Percentiles rank a stretch among this genome's conserved stretches.
phyloP scores from a whole-genome alignment of 1,140 invertebrate species.

The Drosophila auraria region DNA sequence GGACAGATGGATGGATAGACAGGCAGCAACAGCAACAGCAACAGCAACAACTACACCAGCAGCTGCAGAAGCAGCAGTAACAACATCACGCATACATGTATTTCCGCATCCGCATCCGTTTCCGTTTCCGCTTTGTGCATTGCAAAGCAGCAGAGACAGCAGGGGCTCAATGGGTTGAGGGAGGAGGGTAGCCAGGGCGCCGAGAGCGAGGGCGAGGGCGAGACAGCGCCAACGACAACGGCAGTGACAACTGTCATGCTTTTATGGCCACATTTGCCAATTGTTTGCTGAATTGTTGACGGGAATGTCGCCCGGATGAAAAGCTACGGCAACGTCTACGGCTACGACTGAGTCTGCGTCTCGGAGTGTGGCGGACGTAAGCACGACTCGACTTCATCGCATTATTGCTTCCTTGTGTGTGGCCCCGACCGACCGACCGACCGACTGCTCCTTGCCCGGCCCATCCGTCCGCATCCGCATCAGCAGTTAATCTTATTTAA shows the following conservation, averaged over 20 bases:
- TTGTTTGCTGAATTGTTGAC: constrained; percentile 82
- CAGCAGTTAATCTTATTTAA: constrained; percentile 74
- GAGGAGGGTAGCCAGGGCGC: neutral
- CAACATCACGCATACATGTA: constrained; percentile 76
- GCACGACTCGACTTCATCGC: constrained; percentile 49
- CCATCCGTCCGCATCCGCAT: constrained; percentile 20
- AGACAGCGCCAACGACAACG: constrained; percentile 56
- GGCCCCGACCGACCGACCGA: neutral
- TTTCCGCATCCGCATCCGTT: constrained; percentile 76
- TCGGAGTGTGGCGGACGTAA: constrained; percentile 24
- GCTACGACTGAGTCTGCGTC: constrained; percentile 8
- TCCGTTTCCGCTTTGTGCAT: constrained; percentile 82
- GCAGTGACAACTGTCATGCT: constrained; percentile 72
- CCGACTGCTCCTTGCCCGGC: constrained; percentile 18
- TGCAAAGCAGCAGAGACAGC: constrained; percentile 58
- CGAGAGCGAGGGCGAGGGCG: constrained; percentile 4
- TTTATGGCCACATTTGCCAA: constrained; percentile 83
- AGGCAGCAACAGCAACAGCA: constrained; percentile 33
- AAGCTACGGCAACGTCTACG: constrained; percentile 22
- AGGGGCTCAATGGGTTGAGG: constrained; percentile 18
- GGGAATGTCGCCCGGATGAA: constrained; percentile 69
- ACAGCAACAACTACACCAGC: constrained; percentile 37
- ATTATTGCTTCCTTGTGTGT: constrained; percentile 47
- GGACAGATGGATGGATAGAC: constrained; percentile 24
- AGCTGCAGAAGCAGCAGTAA: constrained; percentile 22